Conservation (phyloP, 1,140 invertebrate species). For the Caenorhabditis remanei region DNA sequence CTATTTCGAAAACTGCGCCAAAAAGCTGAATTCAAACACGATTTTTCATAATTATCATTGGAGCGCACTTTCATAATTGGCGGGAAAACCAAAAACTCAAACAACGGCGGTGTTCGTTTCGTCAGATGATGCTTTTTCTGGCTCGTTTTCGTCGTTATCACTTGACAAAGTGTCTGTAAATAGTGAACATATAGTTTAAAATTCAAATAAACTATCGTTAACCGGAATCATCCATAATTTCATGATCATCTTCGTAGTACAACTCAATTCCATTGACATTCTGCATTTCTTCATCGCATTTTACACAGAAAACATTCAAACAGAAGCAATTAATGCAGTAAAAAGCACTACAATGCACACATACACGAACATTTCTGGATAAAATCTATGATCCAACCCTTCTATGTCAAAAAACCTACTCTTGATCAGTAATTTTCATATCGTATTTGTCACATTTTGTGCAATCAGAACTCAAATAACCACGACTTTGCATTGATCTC, state of each 20-base stretch:
- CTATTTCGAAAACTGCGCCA: slow-evolving; percentile 6
- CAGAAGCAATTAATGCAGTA: slow-evolving; percentile 60
- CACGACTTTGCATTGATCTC: slow-evolving; percentile 50
- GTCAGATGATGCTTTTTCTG: background rate
- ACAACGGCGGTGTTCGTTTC: background rate
- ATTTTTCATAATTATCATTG: background rate
- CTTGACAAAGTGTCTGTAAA: slow-evolving; percentile 10
- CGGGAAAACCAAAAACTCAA: background rate
- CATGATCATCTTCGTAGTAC: slow-evolving; percentile 22
- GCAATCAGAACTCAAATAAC: slow-evolving; percentile 41
- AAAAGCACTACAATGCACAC: slow-evolving; percentile 56
- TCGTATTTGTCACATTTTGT: slow-evolving; percentile 41
- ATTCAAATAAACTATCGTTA: too few species aligned
- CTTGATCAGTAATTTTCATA: slow-evolving; percentile 55
- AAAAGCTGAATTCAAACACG: slow-evolving; percentile 16
- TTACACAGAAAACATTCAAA: slow-evolving; percentile 26
- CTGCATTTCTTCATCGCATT: slow-evolving; percentile 58
- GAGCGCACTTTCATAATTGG: background rate
- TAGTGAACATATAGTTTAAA: background rate
- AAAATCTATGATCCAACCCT: too few species aligned
- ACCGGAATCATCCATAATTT: slow-evolving; percentile 13
- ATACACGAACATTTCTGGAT: slow-evolving; percentile 56
- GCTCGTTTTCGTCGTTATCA: background rate
- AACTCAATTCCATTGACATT: slow-evolving; percentile 28
- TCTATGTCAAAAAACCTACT: background rate